phyloP scores from a whole-genome alignment of 2,888 invertebrate species.

The Tachina fera region DNA sequence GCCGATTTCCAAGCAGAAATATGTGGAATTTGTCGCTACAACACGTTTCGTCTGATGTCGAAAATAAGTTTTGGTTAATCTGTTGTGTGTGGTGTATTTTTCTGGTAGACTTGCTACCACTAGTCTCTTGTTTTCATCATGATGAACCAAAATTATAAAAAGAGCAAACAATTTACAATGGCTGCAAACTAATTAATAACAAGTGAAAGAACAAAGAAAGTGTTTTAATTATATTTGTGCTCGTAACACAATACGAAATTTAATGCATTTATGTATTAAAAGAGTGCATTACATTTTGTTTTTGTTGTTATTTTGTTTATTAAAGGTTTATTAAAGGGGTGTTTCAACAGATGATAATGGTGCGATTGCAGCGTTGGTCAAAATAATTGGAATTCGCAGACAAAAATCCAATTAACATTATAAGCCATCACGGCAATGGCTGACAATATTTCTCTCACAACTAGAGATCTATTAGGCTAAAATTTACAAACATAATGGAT shows the following conservation, averaged over 20 bases:
- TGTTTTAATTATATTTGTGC: conserved; percentile 50
- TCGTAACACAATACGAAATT: conserved; percentile 23
- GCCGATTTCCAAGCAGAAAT: conserved; percentile 61
- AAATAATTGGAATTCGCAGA: conserved; percentile 63
- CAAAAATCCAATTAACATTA: conserved; percentile 65
- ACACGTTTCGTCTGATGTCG: conserved; percentile 70
- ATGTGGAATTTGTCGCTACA: conserved; percentile 69
- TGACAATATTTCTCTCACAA: neutral
- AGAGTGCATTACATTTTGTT: conserved; percentile 4
- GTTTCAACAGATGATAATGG: conserved; percentile 11
- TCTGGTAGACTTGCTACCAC: neutral
- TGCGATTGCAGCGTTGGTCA: conserved; percentile 37
- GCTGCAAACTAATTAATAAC: conserved; percentile 7
- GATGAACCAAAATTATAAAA: conserved; percentile 45
- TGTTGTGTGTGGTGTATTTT: conserved; percentile 43
- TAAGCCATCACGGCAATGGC: neutral
- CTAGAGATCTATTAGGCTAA: neutral
- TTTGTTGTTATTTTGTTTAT: neutral
- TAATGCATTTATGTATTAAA: neutral
- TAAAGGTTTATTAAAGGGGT: conserved; percentile 24
- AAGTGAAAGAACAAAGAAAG: conserved; percentile 37
- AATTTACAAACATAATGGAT: neutral
- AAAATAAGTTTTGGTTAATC: conserved; percentile 66
- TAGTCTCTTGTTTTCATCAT: conserved; percentile 20
- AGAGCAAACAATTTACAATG: conserved; percentile 21